Evolutionary conservation across 2,113 vertebrate genomes (phyloP), one percentile per base, ranked within the genome.

Genomic region (Tenrec ecaudatus): DNA sequence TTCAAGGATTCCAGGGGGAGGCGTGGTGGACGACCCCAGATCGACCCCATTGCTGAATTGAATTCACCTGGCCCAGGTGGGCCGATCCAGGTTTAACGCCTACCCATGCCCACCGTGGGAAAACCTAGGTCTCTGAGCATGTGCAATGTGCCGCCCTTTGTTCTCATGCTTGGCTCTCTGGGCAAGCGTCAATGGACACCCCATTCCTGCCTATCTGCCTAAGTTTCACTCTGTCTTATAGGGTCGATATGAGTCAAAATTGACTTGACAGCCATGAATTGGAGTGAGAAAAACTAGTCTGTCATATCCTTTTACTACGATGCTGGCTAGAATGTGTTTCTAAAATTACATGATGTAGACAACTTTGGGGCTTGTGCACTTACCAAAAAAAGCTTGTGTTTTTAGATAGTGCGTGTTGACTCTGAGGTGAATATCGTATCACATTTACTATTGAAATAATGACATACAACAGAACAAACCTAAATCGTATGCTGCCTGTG

Each of bases 341-440:
- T 96, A 96, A 96, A 96, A 95, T 96, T 95, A 94, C 68, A 86
- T 73, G 82, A 86, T 81, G 82, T 73, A 88, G 93, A 92, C 68
- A 91, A 69, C 58, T 91, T 93, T 87, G 77, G 86, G 79, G 78
- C 79, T 81, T 88, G 68, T 71, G 43, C 1, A 8, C 60, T 95
- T 95, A 96, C 78, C 53, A 95, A 2, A 62, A 62, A 89, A 97
- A 92, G 53, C 84, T 87, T 81, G 64, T 95, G 89, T 80, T 91
- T 93, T 86, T 84, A 92, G 22, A 87, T 78, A 92, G 27, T 40
- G 69, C 82, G 19, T 92, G 78, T 95, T 89, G 78, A 71, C 10
- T 89, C 84, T 91, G 14, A 12, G 73, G 69, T 36, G 68, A 89
- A 75, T 89, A 84, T 33, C 3, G 0, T 23, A 81, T 88, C 64